Conservation (phyloP, 1,140 invertebrate genomes). For the Anadara kagoshimensis region DNA sequence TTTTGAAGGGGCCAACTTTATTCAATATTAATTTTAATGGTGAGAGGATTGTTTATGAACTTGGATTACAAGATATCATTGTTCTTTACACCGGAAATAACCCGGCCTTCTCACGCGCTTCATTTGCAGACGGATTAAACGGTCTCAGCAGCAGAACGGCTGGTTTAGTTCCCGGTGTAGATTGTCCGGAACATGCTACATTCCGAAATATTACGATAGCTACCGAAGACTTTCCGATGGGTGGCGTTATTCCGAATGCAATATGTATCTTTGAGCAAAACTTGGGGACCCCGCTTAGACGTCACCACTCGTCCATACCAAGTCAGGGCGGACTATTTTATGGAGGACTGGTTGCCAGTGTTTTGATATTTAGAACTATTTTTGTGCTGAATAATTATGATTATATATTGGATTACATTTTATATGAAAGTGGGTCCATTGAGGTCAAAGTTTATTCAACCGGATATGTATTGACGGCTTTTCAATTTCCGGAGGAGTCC, state of each 20-base stretch:
- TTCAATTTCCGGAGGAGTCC: conserved; percentile 27
- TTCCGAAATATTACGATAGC: conserved; percentile 46
- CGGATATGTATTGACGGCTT: conserved; percentile 52
- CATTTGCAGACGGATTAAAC: conserved; percentile 58
- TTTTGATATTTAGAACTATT: conserved; percentile 55
- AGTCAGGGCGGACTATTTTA: conserved; percentile 45
- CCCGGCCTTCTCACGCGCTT: conserved; percentile 51
- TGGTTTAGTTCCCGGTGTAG: conserved; percentile 50
- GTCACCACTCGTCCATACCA: conserved; percentile 48
- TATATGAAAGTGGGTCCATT: conserved; percentile 63
- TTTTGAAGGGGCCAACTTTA: conserved; percentile 53
- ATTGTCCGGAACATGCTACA: conserved; percentile 57
- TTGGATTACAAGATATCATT: conserved; percentile 64
- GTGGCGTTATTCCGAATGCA: conserved; percentile 24
- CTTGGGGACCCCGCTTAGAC: conserved; percentile 54
- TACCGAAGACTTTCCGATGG: conserved; percentile 19
- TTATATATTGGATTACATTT: conserved; percentile 65
- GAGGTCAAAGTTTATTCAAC: conserved; percentile 50
- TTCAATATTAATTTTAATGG: conserved; percentile 53
- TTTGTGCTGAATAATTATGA: conserved; percentile 63
- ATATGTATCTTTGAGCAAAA: conserved; percentile 68
- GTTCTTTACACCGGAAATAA: conserved; percentile 59
- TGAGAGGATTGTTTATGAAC: conserved; percentile 62
- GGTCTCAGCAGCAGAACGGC: conserved; percentile 32
- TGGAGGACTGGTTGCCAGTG: conserved; percentile 55